Conservation (phyloP, 2,888 invertebrate genomes). For the Neoascia interrupta region DNA sequence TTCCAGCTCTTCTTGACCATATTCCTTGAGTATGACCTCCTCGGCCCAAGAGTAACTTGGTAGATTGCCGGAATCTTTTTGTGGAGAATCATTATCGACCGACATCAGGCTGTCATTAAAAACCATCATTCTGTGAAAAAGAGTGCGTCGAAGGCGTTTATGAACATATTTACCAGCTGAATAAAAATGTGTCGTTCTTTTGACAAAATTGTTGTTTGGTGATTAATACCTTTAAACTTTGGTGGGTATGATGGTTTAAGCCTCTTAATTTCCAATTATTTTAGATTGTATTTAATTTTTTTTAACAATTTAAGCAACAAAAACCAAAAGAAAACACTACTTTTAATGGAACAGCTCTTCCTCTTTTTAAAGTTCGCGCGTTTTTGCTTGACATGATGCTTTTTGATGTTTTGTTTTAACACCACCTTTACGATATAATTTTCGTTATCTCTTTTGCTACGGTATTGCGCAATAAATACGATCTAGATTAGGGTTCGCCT, state of each 20-base stretch:
- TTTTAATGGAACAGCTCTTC: neutral
- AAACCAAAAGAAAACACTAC: neutral
- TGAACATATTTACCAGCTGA: too few species aligned
- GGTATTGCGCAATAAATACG: too few species aligned
- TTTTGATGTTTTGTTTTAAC: constrained; percentile 34
- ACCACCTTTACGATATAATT: too few species aligned
- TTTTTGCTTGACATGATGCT: constrained; percentile 44
- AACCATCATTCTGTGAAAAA: constrained; percentile 39
- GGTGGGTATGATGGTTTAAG: too few species aligned
- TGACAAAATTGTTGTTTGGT: too few species aligned
- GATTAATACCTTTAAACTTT: too few species aligned
- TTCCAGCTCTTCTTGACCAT: constrained; percentile 40
- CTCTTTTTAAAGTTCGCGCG: constrained; percentile 52
- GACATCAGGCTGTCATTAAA: constrained; percentile 51
- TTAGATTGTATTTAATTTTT: neutral
- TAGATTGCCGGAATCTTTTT: constrained; percentile 51
- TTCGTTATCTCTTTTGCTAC: too few species aligned
- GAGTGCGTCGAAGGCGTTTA: too few species aligned
- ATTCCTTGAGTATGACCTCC: constrained; percentile 73
- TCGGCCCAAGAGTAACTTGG: constrained; percentile 73
- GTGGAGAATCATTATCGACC: constrained; percentile 45
- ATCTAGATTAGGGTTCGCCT: too few species aligned
- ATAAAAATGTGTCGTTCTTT: too few species aligned
- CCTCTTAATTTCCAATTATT: too few species aligned
- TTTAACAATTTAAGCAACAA: neutral